A percentile compares a stretch with the other conserved stretches of the same genome.
Conservation (phyloP, 2,888 invertebrate species). For the Julus scanicus region DNA sequence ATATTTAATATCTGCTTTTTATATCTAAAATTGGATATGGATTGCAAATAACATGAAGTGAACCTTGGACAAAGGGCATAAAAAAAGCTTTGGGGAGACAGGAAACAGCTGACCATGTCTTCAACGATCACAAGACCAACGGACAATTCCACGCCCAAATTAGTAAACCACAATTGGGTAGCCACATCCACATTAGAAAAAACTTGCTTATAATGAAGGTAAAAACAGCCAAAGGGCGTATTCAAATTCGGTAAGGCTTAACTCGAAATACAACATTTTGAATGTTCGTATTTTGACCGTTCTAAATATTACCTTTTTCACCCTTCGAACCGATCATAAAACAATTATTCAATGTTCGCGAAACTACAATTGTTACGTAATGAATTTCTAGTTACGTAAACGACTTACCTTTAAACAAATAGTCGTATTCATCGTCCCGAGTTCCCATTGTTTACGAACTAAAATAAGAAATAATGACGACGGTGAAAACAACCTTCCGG, state of each 20-base stretch:
- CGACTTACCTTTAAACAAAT: conserved; percentile 22
- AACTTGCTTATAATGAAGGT: no score
- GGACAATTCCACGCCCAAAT: not conserved
- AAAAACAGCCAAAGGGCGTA: not conserved
- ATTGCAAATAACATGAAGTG: not conserved
- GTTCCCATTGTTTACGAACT: conserved; percentile 42
- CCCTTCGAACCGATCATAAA: not conserved
- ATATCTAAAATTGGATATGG: not conserved
- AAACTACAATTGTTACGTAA: not conserved
- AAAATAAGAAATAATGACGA: conserved; percentile 36
- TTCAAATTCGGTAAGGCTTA: not conserved
- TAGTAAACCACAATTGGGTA: not conserved
- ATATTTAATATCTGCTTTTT: no score
- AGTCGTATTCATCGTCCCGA: conserved; percentile 42
- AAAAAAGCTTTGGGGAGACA: not conserved
- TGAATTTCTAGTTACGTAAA: not conserved
- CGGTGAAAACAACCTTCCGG: not conserved
- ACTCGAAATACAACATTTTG: not conserved
- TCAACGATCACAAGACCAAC: not conserved
- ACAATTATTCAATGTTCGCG: not conserved
- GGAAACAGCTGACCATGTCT: conserved; percentile 22
- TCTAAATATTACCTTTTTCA: not conserved
- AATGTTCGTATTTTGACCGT: not conserved
- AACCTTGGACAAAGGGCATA: conserved; percentile 18
- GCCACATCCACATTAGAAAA: not conserved